A percentile compares a stretch with the other conserved stretches of the same genome.
phyloP scores from a whole-genome alignment of 1,140 invertebrate genomes.

The Coptotermes formosanus region DNA sequence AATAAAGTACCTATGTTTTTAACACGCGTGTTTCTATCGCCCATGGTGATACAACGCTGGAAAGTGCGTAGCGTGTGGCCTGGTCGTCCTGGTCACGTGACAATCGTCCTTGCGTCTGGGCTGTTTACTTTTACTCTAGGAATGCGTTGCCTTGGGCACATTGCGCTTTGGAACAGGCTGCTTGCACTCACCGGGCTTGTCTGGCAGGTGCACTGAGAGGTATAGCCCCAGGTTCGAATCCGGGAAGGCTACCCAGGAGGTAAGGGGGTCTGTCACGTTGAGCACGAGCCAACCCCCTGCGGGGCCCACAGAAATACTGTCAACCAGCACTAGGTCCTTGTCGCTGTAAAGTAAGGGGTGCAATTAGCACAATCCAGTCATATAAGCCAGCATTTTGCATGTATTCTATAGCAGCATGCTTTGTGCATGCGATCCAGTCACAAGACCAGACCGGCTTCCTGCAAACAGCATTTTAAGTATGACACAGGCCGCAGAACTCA shows the following conservation, averaged over 20 bases:
- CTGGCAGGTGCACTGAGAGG: slow-evolving; percentile 71
- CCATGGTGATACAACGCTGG: too few species aligned
- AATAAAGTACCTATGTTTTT: too few species aligned
- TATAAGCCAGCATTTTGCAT: too few species aligned
- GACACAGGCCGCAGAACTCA: too few species aligned
- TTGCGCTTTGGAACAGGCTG: neutral
- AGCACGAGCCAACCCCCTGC: slow-evolving; percentile 73
- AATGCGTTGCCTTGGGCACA: neutral
- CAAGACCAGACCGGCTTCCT: too few species aligned
- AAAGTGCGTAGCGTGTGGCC: neutral
- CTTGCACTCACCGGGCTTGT: slow-evolving; percentile 57
- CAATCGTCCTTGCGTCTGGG: too few species aligned
- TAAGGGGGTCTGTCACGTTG: slow-evolving; percentile 71
- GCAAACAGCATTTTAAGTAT: too few species aligned
- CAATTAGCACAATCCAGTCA: neutral
- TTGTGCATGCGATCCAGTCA: too few species aligned
- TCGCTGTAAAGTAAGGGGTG: slow-evolving; percentile 49
- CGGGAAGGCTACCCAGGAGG: slow-evolving; percentile 74
- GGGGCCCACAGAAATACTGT: slow-evolving; percentile 57
- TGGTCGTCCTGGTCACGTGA: neutral
- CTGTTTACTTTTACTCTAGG: neutral
- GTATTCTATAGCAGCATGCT: too few species aligned
- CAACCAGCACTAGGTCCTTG: slow-evolving; percentile 63
- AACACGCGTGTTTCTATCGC: too few species aligned
- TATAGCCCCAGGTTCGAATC: slow-evolving; percentile 85